phyloP scores from a whole-genome alignment of 2,888 invertebrate genomes.

The Idaea dimidiata region DNA sequence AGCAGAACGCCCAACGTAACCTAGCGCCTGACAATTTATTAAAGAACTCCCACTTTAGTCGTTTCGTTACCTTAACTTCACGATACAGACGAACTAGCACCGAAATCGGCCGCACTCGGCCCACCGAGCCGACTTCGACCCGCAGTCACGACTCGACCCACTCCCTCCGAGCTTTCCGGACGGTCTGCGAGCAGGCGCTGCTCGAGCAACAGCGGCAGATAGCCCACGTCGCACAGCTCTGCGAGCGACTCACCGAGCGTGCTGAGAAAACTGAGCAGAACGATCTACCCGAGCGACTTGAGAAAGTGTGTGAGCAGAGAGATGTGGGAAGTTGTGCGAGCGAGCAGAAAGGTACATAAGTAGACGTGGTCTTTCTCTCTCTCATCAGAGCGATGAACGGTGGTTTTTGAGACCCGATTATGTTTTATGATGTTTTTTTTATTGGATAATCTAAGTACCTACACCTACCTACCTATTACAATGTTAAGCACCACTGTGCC shows the following conservation, averaged over 20 bases:
- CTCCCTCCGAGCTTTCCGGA: slow-evolving; percentile 54
- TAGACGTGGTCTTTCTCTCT: no score
- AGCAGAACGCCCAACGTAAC: no score
- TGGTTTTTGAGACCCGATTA: no score
- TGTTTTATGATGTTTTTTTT: no score
- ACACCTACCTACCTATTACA: no score
- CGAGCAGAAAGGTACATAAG: neutral
- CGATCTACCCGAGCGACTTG: neutral
- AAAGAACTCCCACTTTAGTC: neutral
- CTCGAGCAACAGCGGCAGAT: slow-evolving; percentile 60
- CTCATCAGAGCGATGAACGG: no score
- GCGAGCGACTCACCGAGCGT: slow-evolving; percentile 50
- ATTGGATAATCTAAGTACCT: no score
- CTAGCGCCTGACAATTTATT: no score
- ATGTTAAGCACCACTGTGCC: no score
- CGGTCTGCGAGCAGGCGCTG: slow-evolving; percentile 53
- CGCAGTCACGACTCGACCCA: slow-evolving; percentile 31
- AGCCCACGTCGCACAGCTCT: slow-evolving; percentile 56
- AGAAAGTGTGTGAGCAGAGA: neutral
- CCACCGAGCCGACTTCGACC: slow-evolving; percentile 17
- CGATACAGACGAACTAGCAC: slow-evolving; percentile 17
- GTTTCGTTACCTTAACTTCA: neutral
- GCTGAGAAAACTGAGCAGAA: slow-evolving; percentile 8
- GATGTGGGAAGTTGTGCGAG: neutral
- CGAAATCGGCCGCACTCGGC: slow-evolving; percentile 15